Conservation (phyloP, 1,140 invertebrate species). For the Vanessa atalanta region DNA sequence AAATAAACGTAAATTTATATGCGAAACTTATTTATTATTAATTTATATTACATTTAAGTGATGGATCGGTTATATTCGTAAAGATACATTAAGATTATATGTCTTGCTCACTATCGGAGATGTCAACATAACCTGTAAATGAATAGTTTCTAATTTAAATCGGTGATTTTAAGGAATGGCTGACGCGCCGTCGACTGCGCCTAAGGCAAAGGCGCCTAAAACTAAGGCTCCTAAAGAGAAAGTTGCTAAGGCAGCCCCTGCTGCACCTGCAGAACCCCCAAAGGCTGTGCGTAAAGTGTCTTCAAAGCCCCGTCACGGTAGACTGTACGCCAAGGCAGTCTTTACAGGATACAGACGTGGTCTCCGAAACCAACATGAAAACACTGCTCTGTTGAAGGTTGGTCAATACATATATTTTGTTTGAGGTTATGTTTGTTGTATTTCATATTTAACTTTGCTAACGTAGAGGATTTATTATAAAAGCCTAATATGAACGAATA, state of each 20-base stretch:
- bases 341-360: constrained; percentile 99
- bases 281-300: constrained; percentile 83
- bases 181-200: constrained; percentile 82
- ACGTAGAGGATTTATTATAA: no score
- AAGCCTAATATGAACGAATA: no score
- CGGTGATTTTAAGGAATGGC: constrained; percentile 83
- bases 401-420: constrained; percentile 17
- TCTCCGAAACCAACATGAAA: constrained; percentile 98
- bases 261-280: constrained; percentile 73
- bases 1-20: constrained; percentile 15
- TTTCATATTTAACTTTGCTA: no score
- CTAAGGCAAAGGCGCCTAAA: constrained; percentile 83
- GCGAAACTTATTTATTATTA: constrained; percentile 15
- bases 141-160: constrained; percentile 42
- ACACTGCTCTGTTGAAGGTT: constrained; percentile 96
- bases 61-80: constrained; percentile 46
- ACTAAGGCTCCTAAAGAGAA: constrained; percentile 83
- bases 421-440: constrained; percentile 28
- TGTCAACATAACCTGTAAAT: constrained; percentile 75
- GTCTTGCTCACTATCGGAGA: constrained; percentile 36
- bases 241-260: constrained; percentile 76
- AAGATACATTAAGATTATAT: constrained; percentile 64
- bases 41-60: constrained; percentile 23
- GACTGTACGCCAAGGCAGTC: constrained; percentile 97
- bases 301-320: constrained; percentile 86